Percentiles rank a stretch among this genome's conserved stretches.
Conservation (phyloP, 1,140 invertebrate species). For the Drosophila nigromelanica region DNA sequence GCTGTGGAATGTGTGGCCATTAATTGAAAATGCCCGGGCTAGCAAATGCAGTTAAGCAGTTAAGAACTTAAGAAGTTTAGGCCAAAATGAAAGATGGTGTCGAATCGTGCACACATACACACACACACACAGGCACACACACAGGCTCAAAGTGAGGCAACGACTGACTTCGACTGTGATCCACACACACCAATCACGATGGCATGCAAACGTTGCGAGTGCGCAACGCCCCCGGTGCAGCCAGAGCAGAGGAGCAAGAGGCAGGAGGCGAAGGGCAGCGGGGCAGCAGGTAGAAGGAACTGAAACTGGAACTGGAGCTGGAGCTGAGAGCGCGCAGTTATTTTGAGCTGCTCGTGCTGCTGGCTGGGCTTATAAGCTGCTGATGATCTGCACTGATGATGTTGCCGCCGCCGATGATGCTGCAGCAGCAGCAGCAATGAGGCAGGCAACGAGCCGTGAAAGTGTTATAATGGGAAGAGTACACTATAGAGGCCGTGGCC, state of each 20-base stretch:
- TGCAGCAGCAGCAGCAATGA: conserved; percentile 43
- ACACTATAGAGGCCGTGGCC: conserved; percentile 1
- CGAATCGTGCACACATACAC: conserved; percentile 65
- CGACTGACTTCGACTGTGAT: conserved; percentile 6
- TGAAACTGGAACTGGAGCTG: conserved; percentile 36
- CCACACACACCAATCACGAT: conserved; percentile 69
- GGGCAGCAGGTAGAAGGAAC: conserved; percentile 32
- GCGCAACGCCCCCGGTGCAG: conserved; percentile 53
- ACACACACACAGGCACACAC: conserved; percentile 9
- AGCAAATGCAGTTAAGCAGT: conserved; percentile 42
- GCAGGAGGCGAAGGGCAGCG: not conserved
- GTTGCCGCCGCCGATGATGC: conserved; percentile 47
- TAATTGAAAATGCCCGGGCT: conserved; percentile 74
- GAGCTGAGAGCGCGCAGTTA: not conserved
- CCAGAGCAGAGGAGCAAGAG: conserved; percentile 6
- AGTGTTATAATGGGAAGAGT: conserved; percentile 76
- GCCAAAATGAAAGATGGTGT: conserved; percentile 78
- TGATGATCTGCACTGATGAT: conserved; percentile 41
- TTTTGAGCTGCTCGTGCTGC: conserved; percentile 33
- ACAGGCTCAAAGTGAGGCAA: conserved; percentile 3
- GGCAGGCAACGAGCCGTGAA: conserved; percentile 76
- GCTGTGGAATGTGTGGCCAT: conserved; percentile 76
- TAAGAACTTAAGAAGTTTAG: conserved; percentile 51
- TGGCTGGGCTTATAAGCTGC: conserved; percentile 32
- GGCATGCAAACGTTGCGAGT: conserved; percentile 71